Base-by-base conservation (phyloP, 1,140 invertebrate species). In the Lepidotrigona ventralis region DNA sequence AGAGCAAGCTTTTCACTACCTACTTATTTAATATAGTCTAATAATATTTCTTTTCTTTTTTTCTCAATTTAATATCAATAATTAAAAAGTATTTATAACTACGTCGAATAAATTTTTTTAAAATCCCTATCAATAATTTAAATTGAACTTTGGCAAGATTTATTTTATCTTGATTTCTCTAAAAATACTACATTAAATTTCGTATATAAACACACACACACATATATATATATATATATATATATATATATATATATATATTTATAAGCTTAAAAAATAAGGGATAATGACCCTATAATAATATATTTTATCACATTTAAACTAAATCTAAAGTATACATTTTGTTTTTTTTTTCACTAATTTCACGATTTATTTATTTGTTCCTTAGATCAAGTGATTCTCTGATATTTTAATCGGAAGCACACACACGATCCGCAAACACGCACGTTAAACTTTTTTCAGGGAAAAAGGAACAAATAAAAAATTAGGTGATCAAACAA, bases 1-100 rank as follows among this genome's bases (percentile, higher is more conserved):
- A 92, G 91, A 91, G 90, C 79, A 91, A 85, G 33, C 23, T 9
- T 54, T 64, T 83, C 14, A 72, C 58, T 79, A 83, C 60, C 77
- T 83, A 79, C 51, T 75, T 46, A 76, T 4, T 63, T 60, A 77
- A 56, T 33, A 76, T 51, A 72, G 33, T 83, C 68, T 33, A 53
- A 56, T 54, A 29, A 72, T 14, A 26, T 71, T 71, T 15, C 64
- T 69, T 69, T 63, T 21, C 51, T 54, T 54, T 8, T 46, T 63
- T n/a, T 83, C 60, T 76, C 17, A 71, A 71, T 77, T 83, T 72
- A 53, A 73, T 58, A 64, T 64, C 69, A 76, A 75, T 56, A 15
- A 71, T 26, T 79, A 79, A 71, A 76, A 72, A 5, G 46, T 54
- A 86, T 39, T 60, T 80, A 84, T 15, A 33, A 3, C 63, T 79